Evolutionary conservation across 2,797 vertebrate genomes (phyloP).

Genomic region (Sebastes kiyomatsui): DNA sequence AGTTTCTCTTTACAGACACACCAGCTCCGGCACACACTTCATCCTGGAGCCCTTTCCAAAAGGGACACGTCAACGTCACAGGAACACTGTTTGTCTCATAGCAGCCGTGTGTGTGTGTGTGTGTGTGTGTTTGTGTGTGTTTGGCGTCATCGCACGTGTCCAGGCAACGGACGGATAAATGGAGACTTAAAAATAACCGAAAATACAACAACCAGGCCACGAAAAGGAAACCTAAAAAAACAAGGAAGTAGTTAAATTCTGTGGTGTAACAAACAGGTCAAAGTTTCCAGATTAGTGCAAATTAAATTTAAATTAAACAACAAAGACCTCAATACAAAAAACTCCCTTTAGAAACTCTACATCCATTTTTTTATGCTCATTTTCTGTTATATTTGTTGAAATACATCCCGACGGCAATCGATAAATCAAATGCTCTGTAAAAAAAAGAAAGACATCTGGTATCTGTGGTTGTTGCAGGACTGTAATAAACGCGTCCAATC

Average conservation of each 20-base stretch:
- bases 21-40: not conserved
- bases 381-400: not conserved
- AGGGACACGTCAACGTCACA: not conserved
- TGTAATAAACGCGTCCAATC: not conserved
- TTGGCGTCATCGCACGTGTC: not conserved
- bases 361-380: too few species aligned
- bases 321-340: not conserved
- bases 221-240: not conserved
- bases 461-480: not conserved
- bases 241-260: too few species aligned
- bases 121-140: not conserved
- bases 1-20: slow-evolving; percentile 36
- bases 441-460: not conserved
- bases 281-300: too few species aligned
- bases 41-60: slow-evolving; percentile 6
- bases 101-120: not conserved
- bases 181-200: not conserved
- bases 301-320: too few species aligned
- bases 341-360: not conserved
- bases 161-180: not conserved
- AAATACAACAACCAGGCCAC: not conserved
- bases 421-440: not conserved
- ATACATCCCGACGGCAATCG: not conserved
- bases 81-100: not conserved
- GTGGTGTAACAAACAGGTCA: not conserved